phyloP scores from a whole-genome alignment of 2,113 vertebrate genomes.

The Panthera leo region DNA sequence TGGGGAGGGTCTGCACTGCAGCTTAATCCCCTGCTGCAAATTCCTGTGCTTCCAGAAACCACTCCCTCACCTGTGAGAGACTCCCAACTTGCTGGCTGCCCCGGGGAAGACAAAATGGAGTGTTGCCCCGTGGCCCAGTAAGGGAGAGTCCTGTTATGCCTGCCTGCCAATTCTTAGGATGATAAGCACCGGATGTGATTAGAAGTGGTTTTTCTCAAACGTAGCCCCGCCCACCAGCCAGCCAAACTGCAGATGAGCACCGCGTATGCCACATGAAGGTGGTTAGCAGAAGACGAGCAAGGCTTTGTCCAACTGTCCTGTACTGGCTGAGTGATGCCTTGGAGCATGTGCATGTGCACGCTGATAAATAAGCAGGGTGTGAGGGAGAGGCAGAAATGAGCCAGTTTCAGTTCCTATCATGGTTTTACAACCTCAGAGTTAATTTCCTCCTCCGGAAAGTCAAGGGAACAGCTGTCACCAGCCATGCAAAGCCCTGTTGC shows the following conservation, averaged over 20 bases:
- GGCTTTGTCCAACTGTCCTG: background rate
- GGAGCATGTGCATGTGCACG: background rate
- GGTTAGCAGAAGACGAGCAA: background rate
- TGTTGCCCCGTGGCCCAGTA: rapidly evolving
- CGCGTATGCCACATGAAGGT: rapidly evolving
- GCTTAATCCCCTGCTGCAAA: background rate
- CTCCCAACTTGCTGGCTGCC: background rate
- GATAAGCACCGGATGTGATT: background rate
- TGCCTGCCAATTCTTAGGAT: background rate
- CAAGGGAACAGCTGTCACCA: background rate
- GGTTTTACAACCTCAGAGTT: background rate
- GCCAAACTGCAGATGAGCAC: background rate
- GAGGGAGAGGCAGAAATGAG: background rate
- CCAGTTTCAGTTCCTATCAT: slow-evolving; percentile 1
- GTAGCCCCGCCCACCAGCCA: background rate
- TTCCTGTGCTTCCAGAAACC: background rate
- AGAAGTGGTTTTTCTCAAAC: background rate
- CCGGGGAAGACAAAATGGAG: background rate
- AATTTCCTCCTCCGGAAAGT: slow-evolving; percentile 40
- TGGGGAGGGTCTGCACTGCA: background rate
- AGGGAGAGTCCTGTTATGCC: background rate
- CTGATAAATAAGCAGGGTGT: background rate
- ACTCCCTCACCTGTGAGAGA: background rate
- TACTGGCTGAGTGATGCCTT: background rate
- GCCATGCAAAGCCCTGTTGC: background rate